Evolutionary conservation across 2,888 invertebrate genomes (phyloP).

Genomic region (Agrochola lota): DNA sequence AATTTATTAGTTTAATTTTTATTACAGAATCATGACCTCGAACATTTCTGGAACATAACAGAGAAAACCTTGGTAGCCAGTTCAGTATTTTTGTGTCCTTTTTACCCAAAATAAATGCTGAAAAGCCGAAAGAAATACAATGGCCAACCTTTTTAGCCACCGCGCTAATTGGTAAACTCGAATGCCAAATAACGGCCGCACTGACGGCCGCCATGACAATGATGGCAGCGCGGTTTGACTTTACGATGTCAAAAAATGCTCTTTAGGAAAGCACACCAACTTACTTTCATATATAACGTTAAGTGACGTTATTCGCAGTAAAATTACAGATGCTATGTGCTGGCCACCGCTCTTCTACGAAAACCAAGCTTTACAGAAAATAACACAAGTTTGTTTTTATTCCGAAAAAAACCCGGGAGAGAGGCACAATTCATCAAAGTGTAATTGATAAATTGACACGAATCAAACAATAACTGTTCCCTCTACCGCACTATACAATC

Average conservation of each 20-base stretch:
- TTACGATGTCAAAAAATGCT: background rate
- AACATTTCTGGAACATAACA: background rate
- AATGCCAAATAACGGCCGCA: background rate
- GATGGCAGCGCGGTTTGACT: background rate
- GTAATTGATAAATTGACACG: background rate
- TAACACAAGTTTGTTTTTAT: background rate
- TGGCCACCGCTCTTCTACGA: background rate
- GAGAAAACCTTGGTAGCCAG: background rate
- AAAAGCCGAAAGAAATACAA: background rate
- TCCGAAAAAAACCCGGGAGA: background rate
- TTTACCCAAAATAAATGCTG: conserved; percentile 4
- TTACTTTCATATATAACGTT: background rate
- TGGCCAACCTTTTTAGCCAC: background rate
- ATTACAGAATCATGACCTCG: background rate
- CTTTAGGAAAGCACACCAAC: background rate
- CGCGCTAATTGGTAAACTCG: background rate
- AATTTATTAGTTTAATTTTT: too few species aligned
- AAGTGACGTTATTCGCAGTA: background rate
- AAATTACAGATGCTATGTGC: background rate
- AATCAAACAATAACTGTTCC: conserved; percentile 11
- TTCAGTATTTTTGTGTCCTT: background rate
- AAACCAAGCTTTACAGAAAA: background rate
- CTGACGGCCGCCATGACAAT: background rate
- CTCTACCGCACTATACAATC: conserved; percentile 16
- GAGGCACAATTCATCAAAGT: background rate